These are phyloP conservation scores for Epinephelus lanceolatus DNA, from an alignment of 2,113 vertebrate genomes.

Conservation along the genomic window DNA sequence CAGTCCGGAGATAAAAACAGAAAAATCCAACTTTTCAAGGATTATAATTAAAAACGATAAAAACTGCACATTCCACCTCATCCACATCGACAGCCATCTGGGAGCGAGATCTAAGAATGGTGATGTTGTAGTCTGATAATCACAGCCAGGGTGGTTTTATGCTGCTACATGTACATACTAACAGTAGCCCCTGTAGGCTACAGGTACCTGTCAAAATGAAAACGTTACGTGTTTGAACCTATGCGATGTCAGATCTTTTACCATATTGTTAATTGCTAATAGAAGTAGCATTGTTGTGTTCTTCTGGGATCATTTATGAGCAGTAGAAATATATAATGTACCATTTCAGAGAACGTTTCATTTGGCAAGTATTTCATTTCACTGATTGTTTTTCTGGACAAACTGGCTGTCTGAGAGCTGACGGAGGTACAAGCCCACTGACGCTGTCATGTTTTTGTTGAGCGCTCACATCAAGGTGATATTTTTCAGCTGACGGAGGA, in stretches of 20 bases:
- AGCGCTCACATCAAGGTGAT: constrained; percentile 11
- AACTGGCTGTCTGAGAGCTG: constrained; percentile 42
- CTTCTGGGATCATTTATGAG: constrained; percentile 44
- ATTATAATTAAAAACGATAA: constrained; percentile 45
- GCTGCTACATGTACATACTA: constrained; percentile 81
- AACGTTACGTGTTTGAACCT: constrained; percentile 55
- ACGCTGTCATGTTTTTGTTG: constrained; percentile 23
- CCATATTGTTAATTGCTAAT: constrained; percentile 55
- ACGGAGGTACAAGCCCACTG: constrained; percentile 45
- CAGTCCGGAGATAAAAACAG: background rate
- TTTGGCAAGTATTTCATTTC: constrained; percentile 35
- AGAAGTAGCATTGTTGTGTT: constrained; percentile 69
- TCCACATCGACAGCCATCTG: constrained; percentile 65
- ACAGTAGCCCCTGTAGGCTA: constrained; percentile 66
- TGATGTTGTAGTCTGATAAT: constrained; percentile 65
- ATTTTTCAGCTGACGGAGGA: constrained; percentile 26
- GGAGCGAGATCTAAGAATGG: constrained; percentile 47
- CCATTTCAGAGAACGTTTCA: constrained; percentile 40
- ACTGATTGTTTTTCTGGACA: constrained; percentile 38
- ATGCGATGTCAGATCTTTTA: constrained; percentile 72
- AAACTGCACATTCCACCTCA: constrained; percentile 77
- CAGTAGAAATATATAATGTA: constrained; percentile 53
- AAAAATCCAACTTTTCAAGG: constrained; percentile 51
- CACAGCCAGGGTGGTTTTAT: constrained; percentile 67
- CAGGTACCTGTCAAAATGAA: constrained; percentile 62